Conservation (phyloP, 2,888 invertebrate genomes). For the Heliconius ethilla region DNA sequence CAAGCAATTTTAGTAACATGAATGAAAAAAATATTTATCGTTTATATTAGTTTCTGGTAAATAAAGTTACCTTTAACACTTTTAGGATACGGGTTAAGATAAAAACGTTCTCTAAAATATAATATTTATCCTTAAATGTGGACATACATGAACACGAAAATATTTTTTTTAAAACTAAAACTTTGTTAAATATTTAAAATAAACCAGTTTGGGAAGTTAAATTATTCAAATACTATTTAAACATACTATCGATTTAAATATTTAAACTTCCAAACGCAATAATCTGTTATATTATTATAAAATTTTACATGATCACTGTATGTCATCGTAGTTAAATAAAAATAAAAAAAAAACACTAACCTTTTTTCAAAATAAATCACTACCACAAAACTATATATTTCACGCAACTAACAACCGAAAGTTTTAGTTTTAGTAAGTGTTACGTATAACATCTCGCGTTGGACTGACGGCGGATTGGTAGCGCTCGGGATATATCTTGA, state of each 20-base stretch:
- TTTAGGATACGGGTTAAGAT: too few species aligned
- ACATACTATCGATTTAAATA: too few species aligned
- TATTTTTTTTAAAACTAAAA: neutral
- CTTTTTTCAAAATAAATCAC: slow-evolving; percentile 18
- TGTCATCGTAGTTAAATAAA: neutral
- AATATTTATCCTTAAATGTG: neutral
- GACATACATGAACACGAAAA: neutral
- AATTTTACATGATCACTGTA: neutral
- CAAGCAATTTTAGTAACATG: too few species aligned
- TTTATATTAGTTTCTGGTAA: too few species aligned
- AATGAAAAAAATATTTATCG: too few species aligned
- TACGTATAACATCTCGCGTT: slow-evolving; percentile 48
- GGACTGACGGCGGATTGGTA: slow-evolving; percentile 53
- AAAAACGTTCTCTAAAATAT: neutral
- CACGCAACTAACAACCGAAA: slow-evolving; percentile 17
- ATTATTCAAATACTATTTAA: neutral
- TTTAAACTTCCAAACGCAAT: too few species aligned
- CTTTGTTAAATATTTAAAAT: neutral
- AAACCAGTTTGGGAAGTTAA: slow-evolving; percentile 2
- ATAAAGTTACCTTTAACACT: too few species aligned
- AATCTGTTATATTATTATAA: too few species aligned
- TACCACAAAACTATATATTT: slow-evolving; percentile 16
- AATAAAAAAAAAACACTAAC: neutral
- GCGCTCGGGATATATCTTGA: slow-evolving; percentile 52
- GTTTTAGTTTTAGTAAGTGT: slow-evolving; percentile 31